Conservation (phyloP, 2,797 vertebrate species). For the Sebastes flavidus region DNA sequence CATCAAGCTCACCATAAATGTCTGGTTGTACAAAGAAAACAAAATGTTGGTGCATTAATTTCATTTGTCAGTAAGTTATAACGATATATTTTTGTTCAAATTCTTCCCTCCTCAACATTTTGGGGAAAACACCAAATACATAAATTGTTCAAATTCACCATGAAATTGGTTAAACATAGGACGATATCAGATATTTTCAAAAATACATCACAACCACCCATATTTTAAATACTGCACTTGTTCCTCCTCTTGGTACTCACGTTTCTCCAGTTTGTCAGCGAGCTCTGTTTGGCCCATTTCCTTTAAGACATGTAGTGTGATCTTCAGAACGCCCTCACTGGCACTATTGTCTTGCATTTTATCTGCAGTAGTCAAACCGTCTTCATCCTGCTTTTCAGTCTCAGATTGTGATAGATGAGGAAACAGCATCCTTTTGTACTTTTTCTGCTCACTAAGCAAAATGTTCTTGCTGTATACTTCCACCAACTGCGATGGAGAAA, state of each 20-base stretch:
- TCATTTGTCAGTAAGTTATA: too few relatives aligned
- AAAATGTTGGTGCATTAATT: not conserved
- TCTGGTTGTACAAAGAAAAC: not conserved
- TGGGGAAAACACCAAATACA: too few relatives aligned
- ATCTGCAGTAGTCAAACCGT: not conserved
- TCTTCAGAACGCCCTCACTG: not conserved
- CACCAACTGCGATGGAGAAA: constrained; percentile 1
- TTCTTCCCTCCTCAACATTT: too few relatives aligned
- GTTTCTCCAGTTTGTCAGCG: constrained; percentile 22
- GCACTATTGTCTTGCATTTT: not conserved
- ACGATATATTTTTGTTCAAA: too few relatives aligned
- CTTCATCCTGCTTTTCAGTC: not conserved
- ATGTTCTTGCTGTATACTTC: not conserved
- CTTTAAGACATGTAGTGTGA: constrained; percentile 2
- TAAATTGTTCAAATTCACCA: too few relatives aligned
- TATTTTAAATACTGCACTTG: too few relatives aligned
- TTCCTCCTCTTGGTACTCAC: not conserved
- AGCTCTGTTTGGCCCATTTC: not conserved
- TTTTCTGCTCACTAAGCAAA: not conserved
- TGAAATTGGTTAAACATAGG: too few relatives aligned
- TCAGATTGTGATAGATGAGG: not conserved
- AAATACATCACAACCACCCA: not conserved
- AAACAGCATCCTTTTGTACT: constrained; percentile 28
- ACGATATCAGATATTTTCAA: not conserved
- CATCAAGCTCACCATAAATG: constrained; percentile 30